Evolutionary conservation across 1,140 invertebrate species (phyloP).

Genomic region (Nasonia longicornis): DNA sequence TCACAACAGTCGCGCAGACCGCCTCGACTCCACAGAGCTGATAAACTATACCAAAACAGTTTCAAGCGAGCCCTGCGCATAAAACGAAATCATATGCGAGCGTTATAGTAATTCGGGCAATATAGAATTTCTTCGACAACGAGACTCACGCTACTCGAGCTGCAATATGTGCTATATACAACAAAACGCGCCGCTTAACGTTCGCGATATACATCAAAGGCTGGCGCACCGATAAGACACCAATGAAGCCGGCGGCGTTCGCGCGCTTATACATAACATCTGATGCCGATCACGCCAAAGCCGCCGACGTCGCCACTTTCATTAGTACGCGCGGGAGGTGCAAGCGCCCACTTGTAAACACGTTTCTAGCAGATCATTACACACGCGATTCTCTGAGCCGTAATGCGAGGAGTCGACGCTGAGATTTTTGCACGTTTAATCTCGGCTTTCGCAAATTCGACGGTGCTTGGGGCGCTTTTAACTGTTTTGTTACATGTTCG

Average conservation of each 20-base stretch:
- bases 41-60: not conserved
- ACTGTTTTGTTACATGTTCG: too few relatives aligned
- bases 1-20: too few relatives aligned
- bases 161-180: not conserved
- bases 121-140: not conserved
- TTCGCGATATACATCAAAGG: conserved; percentile 13
- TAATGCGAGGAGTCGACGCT: not conserved
- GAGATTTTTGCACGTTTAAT: too few relatives aligned
- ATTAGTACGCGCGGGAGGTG: conserved; percentile 29
- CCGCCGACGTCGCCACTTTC: not conserved
- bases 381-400: not conserved
- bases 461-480: too few relatives aligned
- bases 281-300: not conserved
- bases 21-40: not conserved
- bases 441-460: too few relatives aligned
- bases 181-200: not conserved
- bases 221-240: not conserved
- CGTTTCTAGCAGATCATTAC: conserved; percentile 17
- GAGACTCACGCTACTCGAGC: not conserved
- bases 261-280: not conserved
- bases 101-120: not conserved
- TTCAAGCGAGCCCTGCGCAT: not conserved
- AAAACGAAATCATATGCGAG: not conserved
- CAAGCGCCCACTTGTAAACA: conserved; percentile 30
- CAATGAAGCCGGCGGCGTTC: not conserved